These are phyloP conservation scores for Onychomys leucogaster DNA, from an alignment of 2,797 vertebrate genomes.

Conservation along the genomic window DNA sequence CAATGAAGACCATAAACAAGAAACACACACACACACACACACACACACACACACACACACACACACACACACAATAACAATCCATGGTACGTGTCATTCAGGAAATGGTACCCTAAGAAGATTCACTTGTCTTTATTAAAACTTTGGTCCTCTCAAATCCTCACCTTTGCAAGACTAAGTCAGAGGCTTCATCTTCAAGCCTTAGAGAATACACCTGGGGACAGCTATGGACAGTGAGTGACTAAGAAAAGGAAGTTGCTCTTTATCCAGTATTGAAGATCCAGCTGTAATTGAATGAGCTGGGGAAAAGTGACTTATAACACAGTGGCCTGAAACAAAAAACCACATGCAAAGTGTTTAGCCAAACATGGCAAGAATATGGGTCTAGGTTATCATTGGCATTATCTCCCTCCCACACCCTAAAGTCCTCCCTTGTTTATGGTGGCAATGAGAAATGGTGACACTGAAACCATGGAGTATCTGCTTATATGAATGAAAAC, in stretches of 20 bases:
- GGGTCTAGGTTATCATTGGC: background rate
- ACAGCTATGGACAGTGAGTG: background rate
- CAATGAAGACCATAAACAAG: conserved; percentile 10
- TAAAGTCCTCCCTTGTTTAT: background rate
- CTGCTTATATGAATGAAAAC: background rate
- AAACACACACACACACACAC: too few relatives aligned
- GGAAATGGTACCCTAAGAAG: background rate
- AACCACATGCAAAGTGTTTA: background rate
- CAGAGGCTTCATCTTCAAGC: background rate
- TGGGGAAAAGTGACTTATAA: conserved; percentile 11
- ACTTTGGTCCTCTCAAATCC: conserved; percentile 7
- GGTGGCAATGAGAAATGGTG: background rate
- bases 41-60: too few relatives aligned
- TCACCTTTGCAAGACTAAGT: conserved; percentile 33
- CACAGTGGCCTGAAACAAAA: background rate
- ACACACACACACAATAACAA: too few relatives aligned
- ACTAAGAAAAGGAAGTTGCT: background rate
- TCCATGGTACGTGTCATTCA: background rate
- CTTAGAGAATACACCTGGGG: background rate
- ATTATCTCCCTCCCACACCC: background rate
- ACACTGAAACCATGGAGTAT: background rate
- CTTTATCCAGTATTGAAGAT: background rate
- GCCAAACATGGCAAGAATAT: background rate
- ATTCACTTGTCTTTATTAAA: conserved; percentile 23
- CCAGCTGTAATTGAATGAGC: background rate